Conservation (phyloP, 23 tunicate species). For the Botrylloides violaceus region DNA sequence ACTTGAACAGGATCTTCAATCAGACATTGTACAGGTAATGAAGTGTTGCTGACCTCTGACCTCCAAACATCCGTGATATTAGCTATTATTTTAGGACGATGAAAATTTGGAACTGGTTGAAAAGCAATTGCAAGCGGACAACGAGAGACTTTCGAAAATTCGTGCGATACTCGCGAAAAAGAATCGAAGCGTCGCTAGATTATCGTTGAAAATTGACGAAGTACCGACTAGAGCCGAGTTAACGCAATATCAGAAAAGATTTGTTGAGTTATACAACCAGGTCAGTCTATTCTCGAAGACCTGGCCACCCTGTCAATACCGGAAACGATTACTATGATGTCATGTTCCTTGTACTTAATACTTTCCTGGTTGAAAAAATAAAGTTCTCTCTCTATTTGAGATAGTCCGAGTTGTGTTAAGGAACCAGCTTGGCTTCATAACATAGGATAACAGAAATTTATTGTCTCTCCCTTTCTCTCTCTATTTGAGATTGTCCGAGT, state of each 20-base stretch:
- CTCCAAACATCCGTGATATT: not conserved
- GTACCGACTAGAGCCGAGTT: constrained; percentile 96
- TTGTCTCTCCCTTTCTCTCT: too few relatives aligned
- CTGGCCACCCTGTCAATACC: too few relatives aligned
- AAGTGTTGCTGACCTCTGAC: not conserved
- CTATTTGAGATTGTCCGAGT: too few relatives aligned
- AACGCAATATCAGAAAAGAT: constrained; percentile 73
- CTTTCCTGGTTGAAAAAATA: too few relatives aligned
- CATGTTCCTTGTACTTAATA: too few relatives aligned
- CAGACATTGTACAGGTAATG: constrained; percentile 17
- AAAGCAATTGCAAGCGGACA: constrained; percentile 54
- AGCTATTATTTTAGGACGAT: constrained; percentile 25
- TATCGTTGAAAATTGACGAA: constrained; percentile 77
- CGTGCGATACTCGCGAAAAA: constrained; percentile 61
- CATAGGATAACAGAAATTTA: too few relatives aligned
- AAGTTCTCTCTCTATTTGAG: too few relatives aligned
- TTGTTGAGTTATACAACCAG: constrained; percentile 88
- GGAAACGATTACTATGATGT: too few relatives aligned
- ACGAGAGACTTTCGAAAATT: constrained; percentile 57
- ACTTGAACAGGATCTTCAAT: constrained; percentile 19
- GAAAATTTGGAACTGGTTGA: constrained; percentile 46
- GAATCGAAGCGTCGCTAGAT: constrained; percentile 48
- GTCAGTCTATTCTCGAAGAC: constrained; percentile 14
- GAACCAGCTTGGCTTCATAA: too few relatives aligned
- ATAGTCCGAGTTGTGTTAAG: too few relatives aligned